Percentiles rank a stretch among this genome's conserved stretches.
Conservation (phyloP, 2,888 invertebrate species). For the Drymonia ruficornis region DNA sequence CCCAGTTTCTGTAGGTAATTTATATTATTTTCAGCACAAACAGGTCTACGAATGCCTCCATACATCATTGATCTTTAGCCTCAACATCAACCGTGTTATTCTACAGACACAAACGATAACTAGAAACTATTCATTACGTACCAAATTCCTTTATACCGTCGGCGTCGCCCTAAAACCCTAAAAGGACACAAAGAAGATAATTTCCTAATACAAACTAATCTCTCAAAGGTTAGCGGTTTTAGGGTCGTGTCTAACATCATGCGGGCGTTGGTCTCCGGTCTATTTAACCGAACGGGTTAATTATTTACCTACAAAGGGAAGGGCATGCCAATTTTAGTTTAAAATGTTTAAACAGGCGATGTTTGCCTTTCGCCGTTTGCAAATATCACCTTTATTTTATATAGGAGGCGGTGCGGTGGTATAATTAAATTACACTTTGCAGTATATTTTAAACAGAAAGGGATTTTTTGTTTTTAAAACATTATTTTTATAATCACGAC, state of each 20-base stretch:
- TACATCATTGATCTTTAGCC: no score
- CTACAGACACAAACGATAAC: not conserved
- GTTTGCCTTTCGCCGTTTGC: not conserved
- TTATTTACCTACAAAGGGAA: slow-evolving; percentile 37
- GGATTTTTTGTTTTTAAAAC: no score
- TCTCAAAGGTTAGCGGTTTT: slow-evolving; percentile 51
- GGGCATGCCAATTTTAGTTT: slow-evolving; percentile 8
- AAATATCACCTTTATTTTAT: no score
- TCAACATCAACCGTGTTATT: no score
- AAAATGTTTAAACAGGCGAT: not conserved
- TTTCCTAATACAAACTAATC: slow-evolving; percentile 50
- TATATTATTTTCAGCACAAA: no score
- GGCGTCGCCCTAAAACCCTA: slow-evolving; percentile 12
- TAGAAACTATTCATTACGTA: not conserved
- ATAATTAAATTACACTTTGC: no score
- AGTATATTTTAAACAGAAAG: no score
- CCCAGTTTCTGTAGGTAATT: no score
- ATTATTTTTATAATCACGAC: not conserved
- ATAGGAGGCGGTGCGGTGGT: no score
- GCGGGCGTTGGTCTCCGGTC: slow-evolving; percentile 46
- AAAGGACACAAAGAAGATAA: slow-evolving; percentile 41
- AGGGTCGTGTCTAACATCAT: slow-evolving; percentile 44
- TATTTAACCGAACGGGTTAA: slow-evolving; percentile 40
- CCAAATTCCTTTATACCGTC: slow-evolving; percentile 4
- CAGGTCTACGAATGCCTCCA: no score